These are phyloP conservation scores for Macrostomum lignano DNA, from an alignment of 1,140 invertebrate species.

Conservation along the genomic window DNA sequence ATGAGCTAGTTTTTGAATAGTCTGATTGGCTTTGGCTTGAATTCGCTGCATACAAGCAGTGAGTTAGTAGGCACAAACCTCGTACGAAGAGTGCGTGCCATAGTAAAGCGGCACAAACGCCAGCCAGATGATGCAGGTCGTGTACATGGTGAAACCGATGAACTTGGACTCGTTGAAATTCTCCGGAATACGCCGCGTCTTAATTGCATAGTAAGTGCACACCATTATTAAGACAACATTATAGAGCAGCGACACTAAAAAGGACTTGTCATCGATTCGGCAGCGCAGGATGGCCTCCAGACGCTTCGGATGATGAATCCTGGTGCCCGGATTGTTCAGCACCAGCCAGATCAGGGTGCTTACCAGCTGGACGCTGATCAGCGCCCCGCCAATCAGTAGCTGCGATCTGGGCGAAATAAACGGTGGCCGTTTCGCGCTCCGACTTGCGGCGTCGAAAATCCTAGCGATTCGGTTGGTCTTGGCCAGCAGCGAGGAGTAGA, in stretches of 20 bases:
- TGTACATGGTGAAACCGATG: constrained; percentile 73
- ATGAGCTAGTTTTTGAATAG: too few relatives aligned
- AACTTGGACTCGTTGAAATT: constrained; percentile 62
- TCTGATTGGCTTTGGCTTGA: too few relatives aligned
- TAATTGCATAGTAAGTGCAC: constrained; percentile 40
- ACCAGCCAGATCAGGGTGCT: constrained; percentile 59
- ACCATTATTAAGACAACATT: constrained; percentile 39
- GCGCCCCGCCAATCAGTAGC: constrained; percentile 7
- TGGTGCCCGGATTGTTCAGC: constrained; percentile 49
- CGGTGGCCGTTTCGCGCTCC: constrained; percentile 8
- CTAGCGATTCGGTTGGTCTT: constrained; percentile 61
- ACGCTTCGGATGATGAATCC: constrained; percentile 52
- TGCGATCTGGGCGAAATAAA: constrained; percentile 11
- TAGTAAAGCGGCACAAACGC: constrained; percentile 58
- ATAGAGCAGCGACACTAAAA: constrained; percentile 30
- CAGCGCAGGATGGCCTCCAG: constrained; percentile 64
- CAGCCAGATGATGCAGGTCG: constrained; percentile 58
- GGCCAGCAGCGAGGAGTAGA: constrained; percentile 60
- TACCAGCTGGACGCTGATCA: constrained; percentile 12
- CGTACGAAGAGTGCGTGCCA: too few relatives aligned
- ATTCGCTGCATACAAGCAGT: too few relatives aligned
- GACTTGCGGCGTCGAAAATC: constrained; percentile 50
- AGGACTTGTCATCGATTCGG: constrained; percentile 39
- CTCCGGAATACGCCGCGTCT: constrained; percentile 55
- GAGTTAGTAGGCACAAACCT: too few relatives aligned